phyloP scores from a whole-genome alignment of 2,888 invertebrate genomes.

The Eupsilia transversa region DNA sequence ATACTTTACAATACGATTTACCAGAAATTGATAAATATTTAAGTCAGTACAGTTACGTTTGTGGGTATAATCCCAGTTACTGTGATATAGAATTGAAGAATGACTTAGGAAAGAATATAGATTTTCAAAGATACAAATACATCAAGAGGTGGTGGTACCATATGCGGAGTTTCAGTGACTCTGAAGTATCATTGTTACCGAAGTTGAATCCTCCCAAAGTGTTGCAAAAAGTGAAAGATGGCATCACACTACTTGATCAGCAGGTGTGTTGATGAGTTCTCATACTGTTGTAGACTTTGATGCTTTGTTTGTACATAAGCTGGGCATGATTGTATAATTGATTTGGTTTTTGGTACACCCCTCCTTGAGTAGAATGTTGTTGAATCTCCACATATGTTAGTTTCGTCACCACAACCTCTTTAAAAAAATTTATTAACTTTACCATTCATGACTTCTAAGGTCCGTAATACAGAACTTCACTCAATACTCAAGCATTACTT shows the following conservation, averaged over 20 bases:
- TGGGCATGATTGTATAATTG: constrained; percentile 19
- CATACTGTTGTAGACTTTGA: constrained; percentile 35
- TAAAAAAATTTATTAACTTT: not conserved
- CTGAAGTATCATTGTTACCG: constrained; percentile 87
- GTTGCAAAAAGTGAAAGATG: constrained; percentile 71
- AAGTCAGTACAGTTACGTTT: constrained; percentile 89
- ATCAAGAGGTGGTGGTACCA: constrained; percentile 91
- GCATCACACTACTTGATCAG: constrained; percentile 74
- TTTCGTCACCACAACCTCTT: constrained; percentile 79
- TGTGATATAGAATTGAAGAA: constrained; percentile 86
- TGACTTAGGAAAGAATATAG: constrained; percentile 75
- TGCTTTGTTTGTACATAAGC: constrained; percentile 45
- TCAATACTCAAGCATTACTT: too few species aligned
- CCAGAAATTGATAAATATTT: constrained; percentile 85
- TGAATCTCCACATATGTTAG: constrained; percentile 84
- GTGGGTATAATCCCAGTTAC: constrained; percentile 89
- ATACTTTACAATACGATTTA: constrained; percentile 73
- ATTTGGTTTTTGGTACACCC: constrained; percentile 47
- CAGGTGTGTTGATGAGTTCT: constrained; percentile 77
- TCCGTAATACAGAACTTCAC: too few species aligned
- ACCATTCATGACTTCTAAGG: not conserved
- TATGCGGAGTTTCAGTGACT: constrained; percentile 90
- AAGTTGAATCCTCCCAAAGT: constrained; percentile 72
- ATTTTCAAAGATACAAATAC: constrained; percentile 84
- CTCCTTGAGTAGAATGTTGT: constrained; percentile 51